Conservation (phyloP, 2,797 vertebrate species). For the Helicolenus hilgendorfi region DNA sequence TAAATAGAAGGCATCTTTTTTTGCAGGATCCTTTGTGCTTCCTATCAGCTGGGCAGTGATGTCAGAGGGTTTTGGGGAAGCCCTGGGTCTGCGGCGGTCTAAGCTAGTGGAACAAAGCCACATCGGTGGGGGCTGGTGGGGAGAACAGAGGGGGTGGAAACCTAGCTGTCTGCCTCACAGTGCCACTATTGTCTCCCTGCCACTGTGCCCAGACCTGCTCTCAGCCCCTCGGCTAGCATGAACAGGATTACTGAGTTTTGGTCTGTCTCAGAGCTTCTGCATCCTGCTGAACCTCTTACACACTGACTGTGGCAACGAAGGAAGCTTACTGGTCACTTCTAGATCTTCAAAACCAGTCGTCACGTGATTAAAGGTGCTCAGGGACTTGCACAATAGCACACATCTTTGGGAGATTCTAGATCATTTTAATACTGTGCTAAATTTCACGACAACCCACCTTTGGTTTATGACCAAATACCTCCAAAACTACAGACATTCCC, state of each 20-base stretch:
- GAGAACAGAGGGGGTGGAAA: conserved; percentile 48
- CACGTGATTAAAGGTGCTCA: conserved; percentile 28
- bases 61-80: conserved; percentile 83
- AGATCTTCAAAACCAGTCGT: conserved; percentile 13
- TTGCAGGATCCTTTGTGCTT: conserved; percentile 59
- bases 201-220: conserved; percentile 65
- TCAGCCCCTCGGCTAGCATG: conserved; percentile 25
- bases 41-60: conserved; percentile 86
- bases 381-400: conserved; percentile 45
- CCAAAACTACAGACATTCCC: too few relatives aligned
- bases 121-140: conserved; percentile 26
- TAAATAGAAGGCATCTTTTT: conserved; percentile 64
- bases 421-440: conserved; percentile 14
- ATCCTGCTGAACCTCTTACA: conserved; percentile 41
- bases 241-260: conserved; percentile 53
- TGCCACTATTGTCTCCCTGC: conserved; percentile 74
- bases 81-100: conserved; percentile 71
- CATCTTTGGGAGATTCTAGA: conserved; percentile 27
- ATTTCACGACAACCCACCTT: neutral
- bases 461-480: neutral
- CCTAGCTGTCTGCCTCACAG: conserved; percentile 80
- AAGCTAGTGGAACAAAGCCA: conserved; percentile 79
- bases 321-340: conserved; percentile 7
- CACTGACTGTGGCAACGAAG: neutral
- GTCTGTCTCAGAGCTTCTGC: conserved; percentile 36